Conservation (phyloP, 1,140 invertebrate genomes). For the Carposina sasakii region DNA sequence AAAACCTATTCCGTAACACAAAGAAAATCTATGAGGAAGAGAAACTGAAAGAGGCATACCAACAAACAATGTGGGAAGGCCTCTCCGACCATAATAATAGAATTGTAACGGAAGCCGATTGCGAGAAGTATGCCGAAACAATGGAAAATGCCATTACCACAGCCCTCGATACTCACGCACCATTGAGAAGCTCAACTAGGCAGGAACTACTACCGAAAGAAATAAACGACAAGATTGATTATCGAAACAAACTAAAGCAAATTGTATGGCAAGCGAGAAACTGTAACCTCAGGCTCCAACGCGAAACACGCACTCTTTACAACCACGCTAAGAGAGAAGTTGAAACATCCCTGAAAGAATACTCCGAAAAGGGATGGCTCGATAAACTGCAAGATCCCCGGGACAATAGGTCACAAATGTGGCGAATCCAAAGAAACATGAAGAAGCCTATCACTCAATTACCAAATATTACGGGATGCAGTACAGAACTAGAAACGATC, state of each 20-base stretch:
- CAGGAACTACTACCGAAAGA: constrained; percentile 1
- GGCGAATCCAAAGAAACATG: constrained; percentile 1
- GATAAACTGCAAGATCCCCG: too few species aligned
- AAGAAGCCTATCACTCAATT: background rate
- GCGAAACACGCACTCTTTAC: too few species aligned
- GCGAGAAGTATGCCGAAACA: constrained; percentile 1
- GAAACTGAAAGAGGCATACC: background rate
- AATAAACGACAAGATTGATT: constrained; percentile 1
- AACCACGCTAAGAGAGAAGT: too few species aligned
- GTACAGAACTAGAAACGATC: constrained; percentile 4
- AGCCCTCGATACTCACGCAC: background rate
- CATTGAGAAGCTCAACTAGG: background rate
- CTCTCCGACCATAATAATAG: background rate
- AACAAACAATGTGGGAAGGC: too few species aligned
- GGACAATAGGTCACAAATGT: constrained; percentile 5
- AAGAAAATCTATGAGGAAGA: background rate
- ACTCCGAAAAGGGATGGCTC: too few species aligned
- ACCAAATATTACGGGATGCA: background rate
- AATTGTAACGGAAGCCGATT: constrained; percentile 1
- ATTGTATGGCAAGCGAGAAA: too few species aligned
- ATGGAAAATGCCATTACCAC: background rate
- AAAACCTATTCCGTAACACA: background rate
- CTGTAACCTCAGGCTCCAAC: too few species aligned
- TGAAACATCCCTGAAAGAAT: too few species aligned
- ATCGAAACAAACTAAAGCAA: background rate